Percentiles rank a stretch among this genome's conserved stretches.
phyloP scores from a whole-genome alignment of 2,113 vertebrate species.

The Tiliqua scincoides region DNA sequence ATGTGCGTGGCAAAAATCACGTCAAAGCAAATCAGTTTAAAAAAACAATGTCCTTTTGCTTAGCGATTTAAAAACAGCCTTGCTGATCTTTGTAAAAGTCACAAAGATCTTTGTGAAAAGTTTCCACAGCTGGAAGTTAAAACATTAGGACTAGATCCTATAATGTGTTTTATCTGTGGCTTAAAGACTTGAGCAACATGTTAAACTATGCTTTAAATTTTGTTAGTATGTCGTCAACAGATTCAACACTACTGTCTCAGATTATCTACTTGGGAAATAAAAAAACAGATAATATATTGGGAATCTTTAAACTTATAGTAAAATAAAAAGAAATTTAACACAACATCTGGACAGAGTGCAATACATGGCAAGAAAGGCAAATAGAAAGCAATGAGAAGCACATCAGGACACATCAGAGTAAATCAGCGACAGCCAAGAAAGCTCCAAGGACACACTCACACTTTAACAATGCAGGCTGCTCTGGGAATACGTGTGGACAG shows the following conservation, averaged over 20 bases:
- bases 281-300: background rate
- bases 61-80: too few species aligned
- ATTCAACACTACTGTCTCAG: background rate
- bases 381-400: background rate
- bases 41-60: too few species aligned
- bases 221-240: background rate
- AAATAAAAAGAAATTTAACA: background rate
- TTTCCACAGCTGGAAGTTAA: too few species aligned
- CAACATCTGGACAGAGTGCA: background rate
- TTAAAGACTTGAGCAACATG: too few species aligned
- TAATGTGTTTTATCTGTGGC: too few species aligned
- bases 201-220: too few species aligned
- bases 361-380: background rate
- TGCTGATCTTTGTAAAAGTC: too few species aligned
- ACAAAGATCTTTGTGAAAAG: too few species aligned
- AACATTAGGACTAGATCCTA: too few species aligned
- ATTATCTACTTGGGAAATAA: background rate
- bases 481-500: slow-evolving; percentile 5
- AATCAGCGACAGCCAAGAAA: background rate
- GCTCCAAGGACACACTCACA: accelerated
- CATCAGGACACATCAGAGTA: background rate
- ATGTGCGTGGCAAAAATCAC: too few species aligned
- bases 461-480: background rate
- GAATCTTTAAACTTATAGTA: background rate
- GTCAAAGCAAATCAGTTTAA: too few species aligned